phyloP scores from a whole-genome alignment of 2,888 invertebrate genomes.

The Diarsia mendica region DNA sequence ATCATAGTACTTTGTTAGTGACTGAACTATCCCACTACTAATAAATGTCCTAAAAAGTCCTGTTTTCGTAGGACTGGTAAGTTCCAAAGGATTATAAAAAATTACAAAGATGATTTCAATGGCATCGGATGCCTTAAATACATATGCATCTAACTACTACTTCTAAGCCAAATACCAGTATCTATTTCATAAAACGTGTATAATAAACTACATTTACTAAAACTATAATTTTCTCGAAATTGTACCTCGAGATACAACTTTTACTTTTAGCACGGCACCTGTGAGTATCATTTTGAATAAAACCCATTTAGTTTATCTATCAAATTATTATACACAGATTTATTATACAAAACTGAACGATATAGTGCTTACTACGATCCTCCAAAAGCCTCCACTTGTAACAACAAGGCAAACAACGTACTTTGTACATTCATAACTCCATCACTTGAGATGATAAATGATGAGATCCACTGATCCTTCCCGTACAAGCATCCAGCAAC shows the following conservation, averaged over 20 bases:
- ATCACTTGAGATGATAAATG: conserved; percentile 74
- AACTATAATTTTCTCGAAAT: no score
- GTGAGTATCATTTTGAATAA: neutral
- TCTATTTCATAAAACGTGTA: no score
- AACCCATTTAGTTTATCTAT: neutral
- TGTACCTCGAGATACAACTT: no score
- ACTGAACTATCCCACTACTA: neutral
- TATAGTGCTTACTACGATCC: conserved; percentile 6
- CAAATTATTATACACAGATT: neutral
- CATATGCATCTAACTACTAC: no score
- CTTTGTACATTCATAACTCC: conserved; percentile 56
- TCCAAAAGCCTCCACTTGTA: conserved; percentile 19
- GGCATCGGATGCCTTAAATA: no score
- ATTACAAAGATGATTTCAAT: no score
- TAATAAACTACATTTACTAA: no score
- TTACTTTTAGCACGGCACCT: no score
- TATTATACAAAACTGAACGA: neutral
- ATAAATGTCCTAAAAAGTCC: neutral
- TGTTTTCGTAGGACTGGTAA: neutral
- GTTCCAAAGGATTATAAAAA: no score
- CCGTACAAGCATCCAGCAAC: conserved; percentile 67
- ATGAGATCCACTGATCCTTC: conserved; percentile 74
- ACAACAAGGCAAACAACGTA: conserved; percentile 12
- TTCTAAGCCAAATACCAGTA: no score
- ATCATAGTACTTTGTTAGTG: neutral